Percentiles rank a stretch among this genome's conserved stretches.
Conservation (phyloP, 1,140 invertebrate genomes). For the Drosophila micromelanica region DNA sequence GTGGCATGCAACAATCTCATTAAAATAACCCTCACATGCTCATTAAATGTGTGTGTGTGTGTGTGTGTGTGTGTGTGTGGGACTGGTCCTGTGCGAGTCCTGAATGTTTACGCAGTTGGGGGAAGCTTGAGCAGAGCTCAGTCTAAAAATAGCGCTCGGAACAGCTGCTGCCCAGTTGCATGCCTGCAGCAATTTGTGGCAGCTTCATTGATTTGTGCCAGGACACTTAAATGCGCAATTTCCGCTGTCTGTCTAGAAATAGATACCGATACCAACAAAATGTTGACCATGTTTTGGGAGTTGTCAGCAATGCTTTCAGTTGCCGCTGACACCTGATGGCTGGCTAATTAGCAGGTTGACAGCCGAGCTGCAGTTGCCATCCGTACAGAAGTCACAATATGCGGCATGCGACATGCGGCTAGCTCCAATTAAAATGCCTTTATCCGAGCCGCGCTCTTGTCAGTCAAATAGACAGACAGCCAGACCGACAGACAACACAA, state of each 20-base stretch:
- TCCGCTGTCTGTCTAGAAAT: neutral
- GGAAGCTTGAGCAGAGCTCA: neutral
- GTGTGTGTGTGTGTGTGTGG: neutral
- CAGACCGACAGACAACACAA: no score
- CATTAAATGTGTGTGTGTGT: neutral
- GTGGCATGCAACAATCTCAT: slow-evolving; percentile 9
- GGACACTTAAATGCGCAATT: neutral
- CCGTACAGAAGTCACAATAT: neutral
- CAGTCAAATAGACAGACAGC: neutral
- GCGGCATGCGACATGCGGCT: neutral
- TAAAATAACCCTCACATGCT: slow-evolving; percentile 4
- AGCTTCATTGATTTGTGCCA: slow-evolving; percentile 42
- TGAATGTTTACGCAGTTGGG: no score
- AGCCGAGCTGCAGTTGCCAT: slow-evolving; percentile 10
- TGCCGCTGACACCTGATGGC: neutral
- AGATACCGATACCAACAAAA: neutral
- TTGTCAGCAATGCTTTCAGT: neutral
- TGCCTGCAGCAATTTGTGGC: slow-evolving; percentile 13
- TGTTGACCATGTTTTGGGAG: neutral
- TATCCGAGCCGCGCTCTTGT: neutral
- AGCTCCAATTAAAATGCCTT: slow-evolving; percentile 13
- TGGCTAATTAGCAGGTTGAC: slow-evolving; percentile 6
- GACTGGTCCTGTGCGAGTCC: no score
- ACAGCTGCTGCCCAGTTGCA: slow-evolving; percentile 4
- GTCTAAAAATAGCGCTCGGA: slow-evolving; percentile 25